Percentiles rank a stretch among this genome's conserved stretches.
These are phyloP conservation scores for Cygnus olor DNA, from an alignment of 2,797 vertebrate species.

Conservation along the genomic window DNA sequence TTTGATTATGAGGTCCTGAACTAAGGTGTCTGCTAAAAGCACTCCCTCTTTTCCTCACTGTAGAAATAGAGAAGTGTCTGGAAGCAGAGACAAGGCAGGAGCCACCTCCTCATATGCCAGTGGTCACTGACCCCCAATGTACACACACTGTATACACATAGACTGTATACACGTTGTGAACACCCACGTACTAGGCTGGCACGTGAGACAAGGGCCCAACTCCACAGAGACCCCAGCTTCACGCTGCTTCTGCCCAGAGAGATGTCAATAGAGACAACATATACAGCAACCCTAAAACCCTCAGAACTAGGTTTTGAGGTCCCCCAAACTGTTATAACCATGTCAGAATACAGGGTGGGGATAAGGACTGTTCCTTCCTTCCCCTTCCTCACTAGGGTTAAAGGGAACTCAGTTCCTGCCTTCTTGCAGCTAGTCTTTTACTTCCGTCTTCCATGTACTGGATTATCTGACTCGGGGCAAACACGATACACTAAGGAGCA, in stretches of 20 bases:
- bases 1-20: background rate
- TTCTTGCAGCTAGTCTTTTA: background rate
- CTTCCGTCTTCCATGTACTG: background rate
- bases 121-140: background rate
- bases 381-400: background rate
- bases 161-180: background rate
- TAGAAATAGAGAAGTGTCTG: background rate
- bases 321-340: accelerated
- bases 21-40: background rate
- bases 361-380: background rate
- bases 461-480: background rate
- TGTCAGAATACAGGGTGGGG: background rate
- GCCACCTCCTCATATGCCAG: background rate
- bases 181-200: background rate
- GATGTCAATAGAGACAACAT: accelerated
- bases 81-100: background rate
- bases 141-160: too few species aligned
- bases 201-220: accelerated
- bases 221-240: background rate
- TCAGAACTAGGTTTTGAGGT: background rate
- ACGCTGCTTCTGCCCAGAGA: background rate
- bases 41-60: background rate
- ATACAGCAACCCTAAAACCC: background rate
- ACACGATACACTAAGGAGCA: background rate
- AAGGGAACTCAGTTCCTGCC: background rate